Evolutionary conservation across 2,888 invertebrate species (phyloP).

Genomic region (Trichogramma evanescens): DNA sequence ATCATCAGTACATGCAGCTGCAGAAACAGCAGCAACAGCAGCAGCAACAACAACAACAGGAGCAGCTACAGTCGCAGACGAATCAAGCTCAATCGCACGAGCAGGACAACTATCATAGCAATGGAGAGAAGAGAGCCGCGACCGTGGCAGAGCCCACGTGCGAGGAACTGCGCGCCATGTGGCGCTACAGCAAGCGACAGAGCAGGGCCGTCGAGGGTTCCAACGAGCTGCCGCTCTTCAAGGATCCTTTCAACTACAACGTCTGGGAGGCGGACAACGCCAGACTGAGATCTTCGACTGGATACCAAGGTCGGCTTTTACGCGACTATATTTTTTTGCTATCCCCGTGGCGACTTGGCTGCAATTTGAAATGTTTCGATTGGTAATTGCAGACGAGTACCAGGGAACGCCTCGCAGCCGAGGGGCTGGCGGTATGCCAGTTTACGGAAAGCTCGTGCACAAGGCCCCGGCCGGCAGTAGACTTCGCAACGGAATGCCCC

Average conservation of each 20-base stretch:
- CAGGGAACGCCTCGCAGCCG: conserved; percentile 29
- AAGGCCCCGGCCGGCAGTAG: conserved; percentile 57
- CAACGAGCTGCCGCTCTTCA: conserved; percentile 77
- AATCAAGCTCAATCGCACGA: conserved; percentile 7
- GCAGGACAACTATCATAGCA: neutral
- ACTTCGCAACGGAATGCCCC: conserved; percentile 43
- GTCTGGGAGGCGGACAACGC: conserved; percentile 65
- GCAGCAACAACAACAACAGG: neutral
- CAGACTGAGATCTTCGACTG: conserved; percentile 31
- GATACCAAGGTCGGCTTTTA: conserved; percentile 34
- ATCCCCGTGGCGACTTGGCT: too few relatives aligned
- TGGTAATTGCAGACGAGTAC: conserved; percentile 20
- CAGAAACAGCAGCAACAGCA: conserved; percentile 2
- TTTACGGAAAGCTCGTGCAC: conserved; percentile 67
- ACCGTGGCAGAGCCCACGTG: conserved; percentile 68
- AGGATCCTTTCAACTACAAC: conserved; percentile 75
- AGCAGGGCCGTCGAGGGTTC: conserved; percentile 80
- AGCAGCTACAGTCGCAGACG: conserved; percentile 16
- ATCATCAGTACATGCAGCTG: neutral
- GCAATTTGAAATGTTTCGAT: conserved; percentile 1
- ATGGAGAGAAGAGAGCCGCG: conserved; percentile 20
- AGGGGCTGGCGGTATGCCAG: conserved; percentile 47
- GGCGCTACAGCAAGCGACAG: conserved; percentile 84
- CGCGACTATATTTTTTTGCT: too few relatives aligned
- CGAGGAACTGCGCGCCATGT: conserved; percentile 83